Evolutionary conservation across 2,113 vertebrate species (phyloP), one percentile per base, ranked within the genome.

Genomic region (Pelmatolapia mariae): DNA sequence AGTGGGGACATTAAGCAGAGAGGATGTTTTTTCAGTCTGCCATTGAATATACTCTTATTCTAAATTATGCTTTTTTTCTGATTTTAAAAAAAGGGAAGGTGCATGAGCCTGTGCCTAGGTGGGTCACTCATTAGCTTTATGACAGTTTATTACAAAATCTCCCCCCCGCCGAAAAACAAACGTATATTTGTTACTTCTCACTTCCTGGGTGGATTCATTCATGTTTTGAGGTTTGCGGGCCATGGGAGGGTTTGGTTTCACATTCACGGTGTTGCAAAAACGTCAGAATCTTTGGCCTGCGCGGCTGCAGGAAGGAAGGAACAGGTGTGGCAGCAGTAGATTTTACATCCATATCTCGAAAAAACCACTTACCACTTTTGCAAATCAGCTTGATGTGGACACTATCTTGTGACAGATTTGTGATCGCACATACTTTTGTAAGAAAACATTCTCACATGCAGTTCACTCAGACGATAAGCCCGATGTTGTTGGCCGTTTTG

Each of bases 271-370:
- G 53, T 87, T 31, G 86, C 80, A 83, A 92, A 53, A 91, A 80
- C 86, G 36, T 90, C 89, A 83, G 90, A 93, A 84, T 61, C 45
- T 89, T 78, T 80, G 54, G 84, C 54, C 1, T 59, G 79, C 66
- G 2, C 8, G 13, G 76, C 89, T 83, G 81, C 92, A 95, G 94
- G 94, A 95, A 95, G 96, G 94, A 96, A 96, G 95, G 95, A 96
- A 94, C 92, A 95, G 94, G 95, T 96, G 96, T 95, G 95, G 94
- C 92, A 90, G 47, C 85, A 50, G 22, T 11, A 43, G 68, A 87
- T 88, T 83, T 88, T 16, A 87, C 66, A 71, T 82, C 81, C 81
- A 92, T 88, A 91, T 93, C 87, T 88, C 13, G 7, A 82, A 92
- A 66, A 66, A 91, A 73, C 3, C 26, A 19, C 85, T 89, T 61